Conservation (phyloP, 1,140 invertebrate genomes). For the Drosophila burlai region DNA sequence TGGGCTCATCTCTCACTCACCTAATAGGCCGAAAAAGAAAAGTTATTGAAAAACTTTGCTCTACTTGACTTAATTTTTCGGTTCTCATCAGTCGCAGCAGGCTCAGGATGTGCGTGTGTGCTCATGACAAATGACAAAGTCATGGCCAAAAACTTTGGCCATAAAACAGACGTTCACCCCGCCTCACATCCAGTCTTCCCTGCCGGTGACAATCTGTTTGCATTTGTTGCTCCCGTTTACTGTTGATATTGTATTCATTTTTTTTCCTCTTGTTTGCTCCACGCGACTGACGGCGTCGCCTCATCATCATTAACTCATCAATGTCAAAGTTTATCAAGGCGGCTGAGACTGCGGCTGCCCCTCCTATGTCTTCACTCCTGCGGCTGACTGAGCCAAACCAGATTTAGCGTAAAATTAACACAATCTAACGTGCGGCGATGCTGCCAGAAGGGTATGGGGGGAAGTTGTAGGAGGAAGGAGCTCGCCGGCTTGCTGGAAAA, state of each 20-base stretch:
- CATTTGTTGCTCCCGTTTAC: constrained; percentile 11
- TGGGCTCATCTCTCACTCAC: constrained; percentile 31
- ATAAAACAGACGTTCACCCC: constrained; percentile 48
- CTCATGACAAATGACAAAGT: constrained; percentile 71
- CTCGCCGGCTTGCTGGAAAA: constrained; percentile 65
- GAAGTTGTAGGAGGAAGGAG: not conserved
- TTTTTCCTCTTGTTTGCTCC: constrained; percentile 25
- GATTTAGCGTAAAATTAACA: constrained; percentile 83
- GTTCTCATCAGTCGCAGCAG: not conserved
- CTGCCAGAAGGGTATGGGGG: not conserved
- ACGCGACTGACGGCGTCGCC: constrained; percentile 25
- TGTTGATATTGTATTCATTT: constrained; percentile 34
- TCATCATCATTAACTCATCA: constrained; percentile 83
- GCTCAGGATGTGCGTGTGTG: constrained; percentile 5
- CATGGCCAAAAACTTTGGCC: constrained; percentile 62
- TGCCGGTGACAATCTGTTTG: constrained; percentile 63
- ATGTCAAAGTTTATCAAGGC: constrained; percentile 82
- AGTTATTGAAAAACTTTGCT: constrained; percentile 57
- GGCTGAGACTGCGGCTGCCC: constrained; percentile 44
- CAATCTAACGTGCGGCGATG: constrained; percentile 65
- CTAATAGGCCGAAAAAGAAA: constrained; percentile 55
- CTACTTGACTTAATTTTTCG: constrained; percentile 63
- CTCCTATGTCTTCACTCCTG: constrained; percentile 16
- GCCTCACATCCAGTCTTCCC: not conserved
- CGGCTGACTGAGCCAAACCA: constrained; percentile 56